Percentiles rank a stretch among this genome's conserved stretches.
Conservation (phyloP, 2,113 vertebrate genomes). For the Odocoileus hemionus region DNA sequence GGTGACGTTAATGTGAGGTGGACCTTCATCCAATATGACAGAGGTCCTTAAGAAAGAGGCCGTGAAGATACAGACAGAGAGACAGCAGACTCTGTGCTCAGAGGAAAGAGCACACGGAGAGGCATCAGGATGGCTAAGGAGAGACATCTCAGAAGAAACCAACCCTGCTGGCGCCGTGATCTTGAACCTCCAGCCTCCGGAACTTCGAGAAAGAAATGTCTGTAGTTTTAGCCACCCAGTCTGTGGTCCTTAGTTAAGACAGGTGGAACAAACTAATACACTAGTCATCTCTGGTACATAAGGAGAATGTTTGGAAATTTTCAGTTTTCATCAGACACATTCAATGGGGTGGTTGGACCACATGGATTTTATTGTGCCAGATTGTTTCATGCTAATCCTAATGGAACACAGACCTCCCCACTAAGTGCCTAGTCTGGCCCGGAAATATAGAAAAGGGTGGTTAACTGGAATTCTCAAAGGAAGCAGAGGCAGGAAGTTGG, state of each 20-base stretch:
- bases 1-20: background rate
- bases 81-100: background rate
- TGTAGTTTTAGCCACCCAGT: background rate
- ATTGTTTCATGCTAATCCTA: background rate
- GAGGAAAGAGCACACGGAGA: accelerated
- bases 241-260: background rate
- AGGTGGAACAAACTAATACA: no score
- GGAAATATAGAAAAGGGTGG: background rate
- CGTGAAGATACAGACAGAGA: background rate
- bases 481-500: background rate
- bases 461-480: background rate
- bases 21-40: background rate
- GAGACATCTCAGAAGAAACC: accelerated
- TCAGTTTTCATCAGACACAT: background rate
- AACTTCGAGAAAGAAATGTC: no score
- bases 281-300: background rate
- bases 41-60: background rate
- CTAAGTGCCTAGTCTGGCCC: background rate
- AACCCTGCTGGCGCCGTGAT: background rate
- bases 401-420: background rate
- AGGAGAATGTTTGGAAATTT: background rate
- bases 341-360: background rate
- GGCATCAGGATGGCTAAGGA: accelerated
- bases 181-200: background rate
- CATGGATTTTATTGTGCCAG: background rate